Evolutionary conservation across 2,888 invertebrate genomes (phyloP).

Genomic region (Agrilus mali): DNA sequence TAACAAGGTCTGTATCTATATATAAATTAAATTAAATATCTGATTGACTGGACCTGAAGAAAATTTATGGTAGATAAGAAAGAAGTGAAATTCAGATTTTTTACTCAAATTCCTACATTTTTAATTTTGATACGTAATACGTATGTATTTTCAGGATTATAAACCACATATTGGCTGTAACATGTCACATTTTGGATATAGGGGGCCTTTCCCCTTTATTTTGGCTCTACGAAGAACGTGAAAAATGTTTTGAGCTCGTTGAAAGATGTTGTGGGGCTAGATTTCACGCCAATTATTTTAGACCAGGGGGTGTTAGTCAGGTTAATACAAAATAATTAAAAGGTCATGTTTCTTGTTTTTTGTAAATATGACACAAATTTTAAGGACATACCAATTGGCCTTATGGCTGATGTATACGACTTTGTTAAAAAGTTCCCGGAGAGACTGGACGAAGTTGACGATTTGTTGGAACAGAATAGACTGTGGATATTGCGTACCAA

Average conservation of each 20-base stretch:
- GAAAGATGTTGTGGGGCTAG: slow-evolving; percentile 75
- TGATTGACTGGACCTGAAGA: no score
- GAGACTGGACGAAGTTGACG: slow-evolving; percentile 76
- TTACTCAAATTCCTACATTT: no score
- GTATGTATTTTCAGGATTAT: slow-evolving; percentile 49
- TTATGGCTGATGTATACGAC: slow-evolving; percentile 67
- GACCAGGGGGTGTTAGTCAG: slow-evolving; percentile 69
- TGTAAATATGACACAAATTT: background rate
- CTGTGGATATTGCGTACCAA: slow-evolving; percentile 60
- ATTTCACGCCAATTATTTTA: slow-evolving; percentile 70
- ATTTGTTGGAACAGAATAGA: slow-evolving; percentile 61
- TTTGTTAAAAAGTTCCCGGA: slow-evolving; percentile 53
- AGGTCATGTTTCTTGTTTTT: no score
- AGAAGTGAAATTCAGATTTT: no score
- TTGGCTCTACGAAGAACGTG: slow-evolving; percentile 83
- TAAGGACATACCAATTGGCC: slow-evolving; percentile 59
- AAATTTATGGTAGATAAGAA: no score
- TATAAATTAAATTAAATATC: no score
- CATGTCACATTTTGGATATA: slow-evolving; percentile 64
- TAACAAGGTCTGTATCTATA: slow-evolving; percentile 23
- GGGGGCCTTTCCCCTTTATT: slow-evolving; percentile 84
- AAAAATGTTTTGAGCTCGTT: slow-evolving; percentile 74
- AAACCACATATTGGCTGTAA: slow-evolving; percentile 68
- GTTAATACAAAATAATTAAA: slow-evolving; percentile 19
- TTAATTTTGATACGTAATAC: no score